phyloP scores from a whole-genome alignment of 2,797 vertebrate species.

The Pseudochaenichthys georgianus region DNA sequence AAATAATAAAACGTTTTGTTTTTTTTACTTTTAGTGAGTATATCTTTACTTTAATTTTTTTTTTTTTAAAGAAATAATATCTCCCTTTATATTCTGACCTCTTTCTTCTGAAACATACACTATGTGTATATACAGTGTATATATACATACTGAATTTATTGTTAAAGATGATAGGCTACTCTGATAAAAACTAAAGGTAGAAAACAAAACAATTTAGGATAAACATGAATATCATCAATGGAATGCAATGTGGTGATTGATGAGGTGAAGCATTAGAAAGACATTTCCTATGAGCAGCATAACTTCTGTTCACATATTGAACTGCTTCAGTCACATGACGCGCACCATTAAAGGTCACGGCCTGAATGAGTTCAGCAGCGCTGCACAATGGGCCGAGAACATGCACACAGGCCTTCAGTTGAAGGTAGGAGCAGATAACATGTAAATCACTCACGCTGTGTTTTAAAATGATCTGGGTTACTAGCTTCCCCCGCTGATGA shows the following conservation, averaged over 20 bases:
- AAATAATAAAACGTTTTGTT: background rate
- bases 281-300: background rate
- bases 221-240: background rate
- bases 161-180: background rate
- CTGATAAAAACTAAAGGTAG: background rate
- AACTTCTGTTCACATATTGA: background rate
- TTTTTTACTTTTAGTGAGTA: background rate
- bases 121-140: no score
- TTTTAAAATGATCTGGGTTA: slow-evolving; percentile 1
- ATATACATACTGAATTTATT: background rate
- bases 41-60: background rate
- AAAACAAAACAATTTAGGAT: background rate
- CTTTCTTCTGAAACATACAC: slow-evolving; percentile 4
- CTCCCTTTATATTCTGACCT: background rate
- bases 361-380: background rate
- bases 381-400: background rate
- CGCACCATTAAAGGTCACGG: background rate
- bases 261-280: background rate
- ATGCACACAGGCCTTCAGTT: background rate
- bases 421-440: background rate
- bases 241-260: background rate
- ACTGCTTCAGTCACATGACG: no score
- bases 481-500: background rate
- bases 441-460: slow-evolving; percentile 10
- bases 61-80: background rate